These are phyloP conservation scores for Lepidochrysops patricia DNA, from an alignment of 2,888 invertebrate species.

Conservation along the genomic window DNA sequence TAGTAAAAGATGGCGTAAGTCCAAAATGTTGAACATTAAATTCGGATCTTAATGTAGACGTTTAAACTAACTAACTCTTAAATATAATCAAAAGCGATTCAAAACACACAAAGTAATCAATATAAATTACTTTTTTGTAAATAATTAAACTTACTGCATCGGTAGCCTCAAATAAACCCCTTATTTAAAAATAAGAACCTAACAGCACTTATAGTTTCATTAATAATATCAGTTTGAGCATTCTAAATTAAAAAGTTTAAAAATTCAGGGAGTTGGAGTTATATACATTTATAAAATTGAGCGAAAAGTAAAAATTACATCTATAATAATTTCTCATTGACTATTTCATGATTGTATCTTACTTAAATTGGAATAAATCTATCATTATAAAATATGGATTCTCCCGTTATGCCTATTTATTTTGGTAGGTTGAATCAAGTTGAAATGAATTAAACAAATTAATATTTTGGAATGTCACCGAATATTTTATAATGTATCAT, in stretches of 20 bases:
- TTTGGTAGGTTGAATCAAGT: too few relatives aligned
- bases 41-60: neutral
- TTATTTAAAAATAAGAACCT: neutral
- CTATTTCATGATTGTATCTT: neutral
- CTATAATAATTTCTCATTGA: neutral
- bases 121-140: neutral
- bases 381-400: too few relatives aligned
- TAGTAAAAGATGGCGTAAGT: constrained; percentile 11
- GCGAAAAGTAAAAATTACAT: neutral
- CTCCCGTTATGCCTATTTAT: too few relatives aligned
- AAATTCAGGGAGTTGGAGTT: neutral
- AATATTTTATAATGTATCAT: too few relatives aligned
- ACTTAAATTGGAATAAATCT: too few relatives aligned
- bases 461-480: too few relatives aligned
- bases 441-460: too few relatives aligned
- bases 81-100: constrained; percentile 10
- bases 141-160: neutral
- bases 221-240: neutral
- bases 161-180: neutral
- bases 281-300: neutral
- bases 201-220: neutral
- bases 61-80: neutral
- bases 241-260: neutral
- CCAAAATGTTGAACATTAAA: neutral
- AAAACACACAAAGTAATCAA: neutral